Conservation (phyloP, 2,113 vertebrate species). For the Enhydra lutris region DNA sequence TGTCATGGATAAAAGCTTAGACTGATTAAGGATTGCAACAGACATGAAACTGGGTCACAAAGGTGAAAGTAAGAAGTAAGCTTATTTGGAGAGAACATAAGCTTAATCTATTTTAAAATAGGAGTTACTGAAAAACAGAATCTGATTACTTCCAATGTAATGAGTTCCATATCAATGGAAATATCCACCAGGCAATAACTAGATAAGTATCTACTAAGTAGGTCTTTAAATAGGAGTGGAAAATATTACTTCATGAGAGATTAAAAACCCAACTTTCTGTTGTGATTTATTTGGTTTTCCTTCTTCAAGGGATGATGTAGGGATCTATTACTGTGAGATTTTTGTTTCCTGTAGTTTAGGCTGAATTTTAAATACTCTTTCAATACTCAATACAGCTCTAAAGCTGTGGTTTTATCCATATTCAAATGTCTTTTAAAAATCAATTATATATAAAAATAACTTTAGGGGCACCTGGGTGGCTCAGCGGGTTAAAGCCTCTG, state of each 20-base stretch:
- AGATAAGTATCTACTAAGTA: not conserved
- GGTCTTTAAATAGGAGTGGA: not conserved
- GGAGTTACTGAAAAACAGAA: not conserved
- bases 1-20: not conserved
- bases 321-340: not conserved
- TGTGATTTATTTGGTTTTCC: not conserved
- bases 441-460: not conserved
- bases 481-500: too few relatives aligned
- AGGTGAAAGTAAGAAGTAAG: not conserved
- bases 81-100: not conserved
- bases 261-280: not conserved
- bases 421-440: not conserved
- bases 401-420: not conserved
- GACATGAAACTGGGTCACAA: not conserved
- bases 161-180: not conserved
- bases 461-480: too few relatives aligned
- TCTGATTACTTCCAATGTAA: not conserved
- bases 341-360: not conserved
- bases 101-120: not conserved
- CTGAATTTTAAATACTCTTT: constrained; percentile 2
- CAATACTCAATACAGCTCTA: not conserved
- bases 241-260: not conserved
- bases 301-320: not conserved
- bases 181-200: not conserved
- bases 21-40: not conserved